Evolutionary conservation across 2,113 vertebrate species (phyloP).

Genomic region (Psammodynastes pulverulentus): DNA sequence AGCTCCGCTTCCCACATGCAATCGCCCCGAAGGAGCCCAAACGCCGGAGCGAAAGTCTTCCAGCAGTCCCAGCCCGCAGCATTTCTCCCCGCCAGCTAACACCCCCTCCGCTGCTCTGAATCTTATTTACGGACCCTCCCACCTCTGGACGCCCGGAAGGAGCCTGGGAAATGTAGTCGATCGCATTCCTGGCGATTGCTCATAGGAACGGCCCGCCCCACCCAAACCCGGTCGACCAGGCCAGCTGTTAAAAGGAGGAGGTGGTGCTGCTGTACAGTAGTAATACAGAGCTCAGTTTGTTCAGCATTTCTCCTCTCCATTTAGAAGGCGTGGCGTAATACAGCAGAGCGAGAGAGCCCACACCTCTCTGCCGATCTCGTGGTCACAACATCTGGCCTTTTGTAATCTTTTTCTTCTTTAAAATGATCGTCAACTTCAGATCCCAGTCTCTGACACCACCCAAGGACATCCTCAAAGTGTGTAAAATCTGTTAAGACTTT

Average conservation of each 20-base stretch:
- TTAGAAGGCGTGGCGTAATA: background rate
- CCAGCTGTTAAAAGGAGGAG: background rate
- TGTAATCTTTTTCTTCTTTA: background rate
- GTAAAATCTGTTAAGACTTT: background rate
- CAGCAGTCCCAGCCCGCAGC: background rate
- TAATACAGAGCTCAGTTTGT: background rate
- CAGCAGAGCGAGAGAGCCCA: background rate
- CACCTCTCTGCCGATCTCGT: background rate
- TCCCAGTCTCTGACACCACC: background rate
- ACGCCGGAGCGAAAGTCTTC: background rate
- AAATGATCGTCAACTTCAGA: background rate
- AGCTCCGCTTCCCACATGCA: background rate
- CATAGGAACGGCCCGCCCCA: background rate
- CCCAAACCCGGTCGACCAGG: background rate
- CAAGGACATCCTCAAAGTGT: background rate
- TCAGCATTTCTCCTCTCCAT: background rate
- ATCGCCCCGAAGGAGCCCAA: background rate
- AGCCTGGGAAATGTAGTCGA: constrained; percentile 23
- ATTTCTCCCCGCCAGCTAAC: background rate
- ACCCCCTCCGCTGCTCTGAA: background rate
- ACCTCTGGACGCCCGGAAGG: background rate
- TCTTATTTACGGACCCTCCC: background rate
- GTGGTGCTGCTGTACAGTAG: background rate
- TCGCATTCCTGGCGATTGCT: background rate
- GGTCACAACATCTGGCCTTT: background rate